Base-by-base conservation (phyloP, 2,113 vertebrate species). In the Archocentrus centrarchus region DNA sequence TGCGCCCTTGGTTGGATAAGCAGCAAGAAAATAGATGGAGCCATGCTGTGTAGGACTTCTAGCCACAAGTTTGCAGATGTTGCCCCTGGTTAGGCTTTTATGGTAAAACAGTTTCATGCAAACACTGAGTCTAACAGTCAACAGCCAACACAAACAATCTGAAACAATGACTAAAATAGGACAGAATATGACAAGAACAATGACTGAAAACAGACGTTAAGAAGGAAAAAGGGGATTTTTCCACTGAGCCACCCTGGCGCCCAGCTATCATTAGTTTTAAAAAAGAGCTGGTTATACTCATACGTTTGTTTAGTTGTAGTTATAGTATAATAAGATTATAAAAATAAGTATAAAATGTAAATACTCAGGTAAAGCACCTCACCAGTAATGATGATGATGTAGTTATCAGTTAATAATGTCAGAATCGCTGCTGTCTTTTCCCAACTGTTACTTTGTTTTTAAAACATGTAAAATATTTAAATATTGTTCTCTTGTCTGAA, bases 41-140 rank as follows among this genome's bases (percentile, higher is more conserved):
- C 66, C 50, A 11, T 30, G 15, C 44, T 50, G 7, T 30, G 17
- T 53, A 32, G 24, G 44, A 32, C 30, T 20, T 73, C 44, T 32
- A 73, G 66, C 44, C 10, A 32, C 66, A 73, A 32, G 24, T 68
- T 68, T 68, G 64, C 50, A 70, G 44, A 70, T 20, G 44, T 73
- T 70, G 66, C 3, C 44, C 24, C 24, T 2, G 44, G 66, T 70
- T 70, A 70, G 44, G 24, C 44, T 70, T 70, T 73, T 73, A 73
- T 53, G 44, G 66, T 73, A 73, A 73, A 32, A 32, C 24, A 50
- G 66, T 6, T 14, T 47, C 14, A 47, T 50, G 66, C 47, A 50
- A 18, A 50, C 47, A 50, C 1, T 50, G 15, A 70, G 24, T 2
- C 44, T 70, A 11, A 70, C 44, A 73, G 66, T 73, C 30, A 73